Evolutionary conservation across 2,888 invertebrate species (phyloP), one percentile per base, ranked within the genome.

Genomic region (Meteorus cinctellus): DNA sequence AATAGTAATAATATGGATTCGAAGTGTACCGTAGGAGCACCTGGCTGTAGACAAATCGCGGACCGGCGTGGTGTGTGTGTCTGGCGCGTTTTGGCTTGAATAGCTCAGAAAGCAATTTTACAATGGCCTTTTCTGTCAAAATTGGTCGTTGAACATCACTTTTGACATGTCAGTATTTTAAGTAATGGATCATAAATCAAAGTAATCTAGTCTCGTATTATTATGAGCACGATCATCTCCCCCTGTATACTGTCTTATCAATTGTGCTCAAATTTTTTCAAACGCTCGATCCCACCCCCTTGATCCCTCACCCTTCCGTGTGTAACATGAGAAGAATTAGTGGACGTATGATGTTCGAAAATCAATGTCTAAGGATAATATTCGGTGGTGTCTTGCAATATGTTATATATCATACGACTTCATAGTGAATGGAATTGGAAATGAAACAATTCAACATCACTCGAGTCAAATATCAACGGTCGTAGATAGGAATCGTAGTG

Each of bases 171-270:
- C 86, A 86, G 86, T 86, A 86, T 86, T 86, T 84, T 87, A 88
- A 87, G 86, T 87, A 84, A 68, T 77, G 83, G 86, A 89, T 88
- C 85, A 84, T 86, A 87, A 89, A 88, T 88, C 88, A 88, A 88
- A 89, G 87, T 82, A 89, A 86, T 89, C 88, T 89, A 89, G 88
- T 88, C 89, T 87, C 84, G 84, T 86, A 55, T 55, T 55, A 55
- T 55, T 19, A 85, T 81, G 86, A 87, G 86, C 86, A 86, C 86
- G 83, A 81, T 78, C 81, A 82, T 83, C 81, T 68, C 72, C 76
- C 51, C 60, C 19, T 60, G 10, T 31, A 62, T 71, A 71, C 71
- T 71, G 71, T 71, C 41, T 71, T 71, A 71, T 71, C 71, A 71
- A 62, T 67, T 75, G 71, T 71, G 75, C 75, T 75, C 75, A 75